Base-by-base conservation (phyloP, 2,113 vertebrate genomes). In the Herpailurus yagouaroundi region DNA sequence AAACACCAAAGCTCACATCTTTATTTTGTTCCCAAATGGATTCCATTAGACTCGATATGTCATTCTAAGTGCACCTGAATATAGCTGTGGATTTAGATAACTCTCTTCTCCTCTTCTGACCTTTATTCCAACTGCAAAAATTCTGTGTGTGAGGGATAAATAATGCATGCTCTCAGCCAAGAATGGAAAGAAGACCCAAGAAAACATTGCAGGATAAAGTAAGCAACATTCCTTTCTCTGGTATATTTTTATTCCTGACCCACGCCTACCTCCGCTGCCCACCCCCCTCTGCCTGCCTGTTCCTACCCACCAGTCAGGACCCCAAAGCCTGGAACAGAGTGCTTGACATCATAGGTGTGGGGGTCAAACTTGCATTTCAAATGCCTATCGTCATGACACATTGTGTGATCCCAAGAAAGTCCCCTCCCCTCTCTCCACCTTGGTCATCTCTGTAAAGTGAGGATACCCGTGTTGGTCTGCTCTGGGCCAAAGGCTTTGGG, bases 71-170 rank as follows among this genome's bases (percentile, higher is more conserved):
- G 36, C n/a, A 64, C 84, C 66, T 68, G 95, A 89, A 91, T 92
- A 86, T 16, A 74, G 93, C 87, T 80, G 71, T 5, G 3, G 93
- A 69, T 96, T 95, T 87, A 82, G 95, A 89, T 81, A 94, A 82
- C 80, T 77, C 81, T 97, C 57, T 38, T 71, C 33, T 92, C 88
- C 83, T 55, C 80, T 92, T 82, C 84, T 93, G 96, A 97, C 95
- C 95, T 98, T 97, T 95, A 97, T 91, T 89, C 77, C 27, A 60
- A 41, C 71, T 82, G 81, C 14, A 66, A 80, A 96, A 95, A 45
- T 93, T 97, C 94, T 97, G 88, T 85, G 50, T 13, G 76, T 55
- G 91, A 96, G 60, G 18, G 45, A 96, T 97, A 97, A 97, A 98
- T 96, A 97, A 97, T 96, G 81, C 71, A 97, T 97, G 76, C 48